Evolutionary conservation across 2,113 vertebrate species (phyloP).

Genomic region (Chaetorhynchus papuensis): DNA sequence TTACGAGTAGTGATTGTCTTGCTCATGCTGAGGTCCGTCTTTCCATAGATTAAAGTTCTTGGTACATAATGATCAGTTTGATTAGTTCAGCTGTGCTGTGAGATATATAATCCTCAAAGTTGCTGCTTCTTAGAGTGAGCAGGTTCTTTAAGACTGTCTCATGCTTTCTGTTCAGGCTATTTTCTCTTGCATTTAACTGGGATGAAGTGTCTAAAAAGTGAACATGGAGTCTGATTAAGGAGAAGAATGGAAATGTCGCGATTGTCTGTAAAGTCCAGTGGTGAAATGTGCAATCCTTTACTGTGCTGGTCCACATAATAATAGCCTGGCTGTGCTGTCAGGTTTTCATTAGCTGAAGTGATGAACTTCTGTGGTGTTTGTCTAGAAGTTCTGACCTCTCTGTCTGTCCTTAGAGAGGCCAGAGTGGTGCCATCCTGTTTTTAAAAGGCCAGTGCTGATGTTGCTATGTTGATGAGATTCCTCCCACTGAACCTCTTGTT

Average conservation of each 20-base stretch:
- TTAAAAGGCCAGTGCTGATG: background rate
- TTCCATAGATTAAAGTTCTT: background rate
- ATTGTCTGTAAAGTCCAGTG: background rate
- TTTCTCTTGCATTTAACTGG: background rate
- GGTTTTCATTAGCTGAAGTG: background rate
- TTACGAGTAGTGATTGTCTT: background rate
- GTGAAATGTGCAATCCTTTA: background rate
- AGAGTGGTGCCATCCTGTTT: background rate
- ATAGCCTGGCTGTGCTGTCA: background rate
- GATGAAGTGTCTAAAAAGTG: background rate
- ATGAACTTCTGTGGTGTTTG: background rate
- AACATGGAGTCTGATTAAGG: background rate
- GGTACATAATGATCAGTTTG: background rate
- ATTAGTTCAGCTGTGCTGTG: background rate
- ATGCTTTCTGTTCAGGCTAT: background rate
- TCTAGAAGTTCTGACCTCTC: background rate
- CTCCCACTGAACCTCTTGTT: background rate
- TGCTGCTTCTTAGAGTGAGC: background rate
- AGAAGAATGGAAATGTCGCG: background rate
- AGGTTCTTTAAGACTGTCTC: background rate
- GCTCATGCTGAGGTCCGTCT: background rate
- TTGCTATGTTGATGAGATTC: background rate
- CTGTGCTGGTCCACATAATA: background rate
- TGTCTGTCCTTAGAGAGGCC: background rate
- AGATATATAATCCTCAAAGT: background rate